A percentile compares a stretch with the other conserved stretches of the same genome.
These are phyloP conservation scores for Athalia cordata DNA, from an alignment of 2,888 invertebrate genomes.

Conservation along the genomic window DNA sequence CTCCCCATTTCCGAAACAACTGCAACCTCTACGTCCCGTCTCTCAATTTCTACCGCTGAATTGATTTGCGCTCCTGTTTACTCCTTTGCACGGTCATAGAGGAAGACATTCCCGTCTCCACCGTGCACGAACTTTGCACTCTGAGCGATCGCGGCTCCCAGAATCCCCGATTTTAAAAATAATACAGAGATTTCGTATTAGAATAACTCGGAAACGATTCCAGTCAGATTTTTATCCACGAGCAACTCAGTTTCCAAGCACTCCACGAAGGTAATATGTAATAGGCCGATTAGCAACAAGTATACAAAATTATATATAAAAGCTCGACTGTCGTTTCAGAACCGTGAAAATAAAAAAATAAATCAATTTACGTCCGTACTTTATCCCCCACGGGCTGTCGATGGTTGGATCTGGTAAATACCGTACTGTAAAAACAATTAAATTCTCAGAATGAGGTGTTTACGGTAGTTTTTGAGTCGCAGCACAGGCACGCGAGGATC, in stretches of 20 bases:
- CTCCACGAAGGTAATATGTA: background rate
- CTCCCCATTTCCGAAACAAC: slow-evolving; percentile 38
- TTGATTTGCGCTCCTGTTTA: slow-evolving; percentile 41
- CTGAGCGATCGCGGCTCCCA: background rate
- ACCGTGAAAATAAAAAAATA: background rate
- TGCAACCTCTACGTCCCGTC: slow-evolving; percentile 3
- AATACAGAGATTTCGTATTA: background rate
- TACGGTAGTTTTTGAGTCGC: slow-evolving; percentile 13
- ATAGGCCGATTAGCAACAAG: background rate
- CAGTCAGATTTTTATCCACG: background rate
- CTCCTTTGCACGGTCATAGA: slow-evolving; percentile 24
- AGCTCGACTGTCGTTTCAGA: background rate
- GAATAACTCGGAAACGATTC: background rate
- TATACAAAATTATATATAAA: background rate
- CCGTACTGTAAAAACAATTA: slow-evolving; percentile 40
- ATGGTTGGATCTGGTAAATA: slow-evolving; percentile 11
- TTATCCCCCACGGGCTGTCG: background rate
- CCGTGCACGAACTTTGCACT: slow-evolving; percentile 18
- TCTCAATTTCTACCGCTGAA: slow-evolving; percentile 10
- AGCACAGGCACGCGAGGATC: slow-evolving; percentile 23
- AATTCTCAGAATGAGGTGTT: slow-evolving; percentile 38
- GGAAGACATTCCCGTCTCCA: slow-evolving; percentile 13
- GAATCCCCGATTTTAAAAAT: background rate
- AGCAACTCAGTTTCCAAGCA: background rate
- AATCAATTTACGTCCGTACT: background rate